These are phyloP conservation scores for Regulus satrapa DNA, from an alignment of 2,113 vertebrate species.

Conservation along the genomic window DNA sequence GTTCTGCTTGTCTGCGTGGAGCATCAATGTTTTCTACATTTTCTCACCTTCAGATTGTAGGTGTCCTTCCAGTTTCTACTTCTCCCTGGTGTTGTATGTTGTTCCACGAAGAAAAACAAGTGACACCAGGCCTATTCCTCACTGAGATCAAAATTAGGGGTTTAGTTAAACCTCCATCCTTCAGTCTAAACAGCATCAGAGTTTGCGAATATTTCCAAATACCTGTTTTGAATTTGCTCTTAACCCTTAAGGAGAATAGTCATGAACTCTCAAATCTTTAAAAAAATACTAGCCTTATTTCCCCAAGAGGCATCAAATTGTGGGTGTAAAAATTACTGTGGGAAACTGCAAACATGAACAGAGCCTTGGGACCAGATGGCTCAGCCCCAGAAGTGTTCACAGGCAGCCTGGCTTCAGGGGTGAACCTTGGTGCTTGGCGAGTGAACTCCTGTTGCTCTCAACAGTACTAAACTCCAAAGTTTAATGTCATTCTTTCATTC, in stretches of 20 bases:
- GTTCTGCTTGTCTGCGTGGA: background rate
- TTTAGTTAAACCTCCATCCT: background rate
- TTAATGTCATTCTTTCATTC: background rate
- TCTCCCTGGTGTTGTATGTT: background rate
- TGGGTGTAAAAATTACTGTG: background rate
- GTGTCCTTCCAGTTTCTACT: background rate
- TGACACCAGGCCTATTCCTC: background rate
- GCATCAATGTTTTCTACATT: background rate
- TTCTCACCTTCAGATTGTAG: background rate
- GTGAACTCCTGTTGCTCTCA: background rate
- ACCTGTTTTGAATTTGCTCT: background rate
- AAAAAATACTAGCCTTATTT: background rate
- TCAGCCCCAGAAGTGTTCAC: background rate
- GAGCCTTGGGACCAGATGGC: background rate
- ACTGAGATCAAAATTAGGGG: background rate
- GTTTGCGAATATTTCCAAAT: background rate
- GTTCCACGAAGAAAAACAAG: background rate
- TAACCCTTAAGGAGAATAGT: background rate
- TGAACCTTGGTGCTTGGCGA: background rate
- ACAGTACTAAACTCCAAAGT: background rate
- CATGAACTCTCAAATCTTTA: background rate
- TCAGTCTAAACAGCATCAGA: background rate
- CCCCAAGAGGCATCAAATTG: background rate
- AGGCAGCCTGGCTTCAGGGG: background rate
- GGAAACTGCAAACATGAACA: background rate